Percentiles rank a stretch among this genome's conserved stretches.
Evolutionary conservation across 1,140 invertebrate species (phyloP).

Genomic region (Pseudomyrmex flavicornis): DNA sequence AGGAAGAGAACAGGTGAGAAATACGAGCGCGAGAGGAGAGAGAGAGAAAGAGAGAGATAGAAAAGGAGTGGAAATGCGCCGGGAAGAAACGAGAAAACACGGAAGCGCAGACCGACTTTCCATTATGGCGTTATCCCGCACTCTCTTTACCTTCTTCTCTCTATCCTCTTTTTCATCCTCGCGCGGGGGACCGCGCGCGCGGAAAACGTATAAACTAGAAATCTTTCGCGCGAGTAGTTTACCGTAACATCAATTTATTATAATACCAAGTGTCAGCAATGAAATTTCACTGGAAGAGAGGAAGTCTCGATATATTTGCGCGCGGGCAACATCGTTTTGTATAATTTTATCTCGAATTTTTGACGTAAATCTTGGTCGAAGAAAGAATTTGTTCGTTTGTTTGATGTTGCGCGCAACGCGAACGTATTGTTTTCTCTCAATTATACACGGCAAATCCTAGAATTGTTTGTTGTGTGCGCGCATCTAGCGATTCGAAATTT

Average conservation of each 20-base stretch:
- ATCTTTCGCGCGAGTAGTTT: conserved; percentile 55
- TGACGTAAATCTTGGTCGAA: neutral
- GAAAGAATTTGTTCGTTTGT: conserved; percentile 9
- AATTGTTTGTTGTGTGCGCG: conserved; percentile 29
- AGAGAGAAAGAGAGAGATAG: neutral
- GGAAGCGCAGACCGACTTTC: conserved; percentile 56
- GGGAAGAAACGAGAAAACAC: conserved; percentile 59
- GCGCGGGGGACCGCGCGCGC: neutral
- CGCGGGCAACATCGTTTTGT: neutral
- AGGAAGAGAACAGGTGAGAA: conserved; percentile 3
- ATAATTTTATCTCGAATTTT: neutral
- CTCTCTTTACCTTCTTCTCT: conserved; percentile 57
- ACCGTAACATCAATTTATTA: conserved; percentile 37
- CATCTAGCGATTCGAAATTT: conserved; percentile 50
- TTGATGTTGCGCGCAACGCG: neutral
- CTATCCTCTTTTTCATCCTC: conserved; percentile 24
- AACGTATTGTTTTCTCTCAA: conserved; percentile 33
- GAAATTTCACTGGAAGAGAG: neutral
- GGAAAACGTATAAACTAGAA: conserved; percentile 67
- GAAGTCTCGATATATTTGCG: neutral
- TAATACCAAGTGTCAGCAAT: conserved; percentile 13
- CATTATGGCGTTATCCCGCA: conserved; percentile 65
- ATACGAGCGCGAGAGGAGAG: neutral
- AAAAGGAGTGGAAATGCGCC: conserved; percentile 30
- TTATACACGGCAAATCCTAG: conserved; percentile 38